Conservation (phyloP, 92 coral and sea anemone genomes). For the Heliopora coerulea region DNA sequence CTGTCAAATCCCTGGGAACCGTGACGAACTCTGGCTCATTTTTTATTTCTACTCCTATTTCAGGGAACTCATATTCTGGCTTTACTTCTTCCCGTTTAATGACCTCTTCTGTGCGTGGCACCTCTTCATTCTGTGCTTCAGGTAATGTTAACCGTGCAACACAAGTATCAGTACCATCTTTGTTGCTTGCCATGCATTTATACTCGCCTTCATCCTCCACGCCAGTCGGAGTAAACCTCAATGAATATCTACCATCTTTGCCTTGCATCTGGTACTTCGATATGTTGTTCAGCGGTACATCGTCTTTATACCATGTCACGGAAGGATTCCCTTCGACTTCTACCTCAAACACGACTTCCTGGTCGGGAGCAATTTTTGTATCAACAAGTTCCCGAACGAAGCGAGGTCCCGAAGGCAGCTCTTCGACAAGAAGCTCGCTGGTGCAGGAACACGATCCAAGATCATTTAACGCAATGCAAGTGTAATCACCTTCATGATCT, state of each 20-base stretch:
- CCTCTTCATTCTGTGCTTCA: neutral
- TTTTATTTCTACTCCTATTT: constrained; percentile 14
- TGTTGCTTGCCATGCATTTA: constrained; percentile 69
- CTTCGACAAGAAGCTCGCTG: constrained; percentile 81
- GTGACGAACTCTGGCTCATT: constrained; percentile 38
- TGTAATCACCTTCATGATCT: constrained; percentile 82
- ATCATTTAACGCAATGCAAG: constrained; percentile 69
- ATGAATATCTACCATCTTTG: constrained; percentile 45
- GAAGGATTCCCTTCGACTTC: constrained; percentile 74
- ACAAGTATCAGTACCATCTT: constrained; percentile 63
- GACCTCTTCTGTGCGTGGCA: constrained; percentile 1
- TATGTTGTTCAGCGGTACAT: constrained; percentile 48
- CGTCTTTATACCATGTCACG: constrained; percentile 75
- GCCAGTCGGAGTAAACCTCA: constrained; percentile 64
- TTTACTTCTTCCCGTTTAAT: constrained; percentile 8
- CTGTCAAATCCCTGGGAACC: constrained; percentile 8
- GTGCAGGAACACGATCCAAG: constrained; percentile 60
- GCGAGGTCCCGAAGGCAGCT: constrained; percentile 62
- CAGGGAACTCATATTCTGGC: constrained; percentile 21
- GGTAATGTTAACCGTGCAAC: constrained; percentile 58
- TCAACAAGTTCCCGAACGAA: constrained; percentile 61
- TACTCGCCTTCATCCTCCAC: constrained; percentile 77
- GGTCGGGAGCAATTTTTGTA: constrained; percentile 52
- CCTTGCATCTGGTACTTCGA: constrained; percentile 27
- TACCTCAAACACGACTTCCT: constrained; percentile 65